phyloP scores from a whole-genome alignment of 2,113 vertebrate species.

The Petaurus breviceps region DNA sequence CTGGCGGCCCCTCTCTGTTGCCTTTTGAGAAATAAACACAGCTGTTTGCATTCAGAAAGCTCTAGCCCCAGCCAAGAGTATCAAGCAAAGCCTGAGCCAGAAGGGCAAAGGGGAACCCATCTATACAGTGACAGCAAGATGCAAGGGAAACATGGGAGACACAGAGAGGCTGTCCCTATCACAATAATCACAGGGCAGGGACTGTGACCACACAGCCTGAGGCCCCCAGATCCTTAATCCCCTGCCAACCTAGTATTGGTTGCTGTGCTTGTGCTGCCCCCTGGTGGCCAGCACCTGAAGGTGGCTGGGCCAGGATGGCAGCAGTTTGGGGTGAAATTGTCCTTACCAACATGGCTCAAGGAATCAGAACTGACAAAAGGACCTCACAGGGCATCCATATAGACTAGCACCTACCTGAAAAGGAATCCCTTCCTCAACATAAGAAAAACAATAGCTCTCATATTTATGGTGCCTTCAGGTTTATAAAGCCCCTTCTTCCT shows the following conservation, averaged over 20 bases:
- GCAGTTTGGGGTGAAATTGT: not conserved
- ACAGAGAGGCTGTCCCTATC: not conserved
- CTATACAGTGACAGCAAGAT: conserved; percentile 11
- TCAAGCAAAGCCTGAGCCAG: not conserved
- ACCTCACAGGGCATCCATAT: not conserved
- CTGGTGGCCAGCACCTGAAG: conserved; percentile 28
- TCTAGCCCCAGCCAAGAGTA: conserved; percentile 36
- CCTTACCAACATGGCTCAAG: not conserved
- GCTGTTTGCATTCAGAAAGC: conserved; percentile 16
- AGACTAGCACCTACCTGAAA: not conserved
- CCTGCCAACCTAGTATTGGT: not conserved
- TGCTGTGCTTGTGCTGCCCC: conserved; percentile 38
- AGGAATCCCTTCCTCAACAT: not conserved
- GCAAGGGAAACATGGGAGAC: conserved; percentile 1
- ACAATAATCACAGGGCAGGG: not conserved
- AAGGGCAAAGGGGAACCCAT: conserved; percentile 9
- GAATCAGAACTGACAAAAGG: not conserved
- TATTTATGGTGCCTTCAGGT: not conserved
- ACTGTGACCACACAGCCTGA: not conserved
- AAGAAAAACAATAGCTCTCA: not conserved
- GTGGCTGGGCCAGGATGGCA: not conserved
- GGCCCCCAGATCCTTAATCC: not conserved
- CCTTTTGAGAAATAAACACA: conserved; percentile 64
- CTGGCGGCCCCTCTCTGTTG: too few relatives aligned
- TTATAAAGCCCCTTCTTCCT: not conserved